These are phyloP conservation scores for Hippopotamus amphibius DNA, from an alignment of 2,113 vertebrate genomes.

Conservation along the genomic window DNA sequence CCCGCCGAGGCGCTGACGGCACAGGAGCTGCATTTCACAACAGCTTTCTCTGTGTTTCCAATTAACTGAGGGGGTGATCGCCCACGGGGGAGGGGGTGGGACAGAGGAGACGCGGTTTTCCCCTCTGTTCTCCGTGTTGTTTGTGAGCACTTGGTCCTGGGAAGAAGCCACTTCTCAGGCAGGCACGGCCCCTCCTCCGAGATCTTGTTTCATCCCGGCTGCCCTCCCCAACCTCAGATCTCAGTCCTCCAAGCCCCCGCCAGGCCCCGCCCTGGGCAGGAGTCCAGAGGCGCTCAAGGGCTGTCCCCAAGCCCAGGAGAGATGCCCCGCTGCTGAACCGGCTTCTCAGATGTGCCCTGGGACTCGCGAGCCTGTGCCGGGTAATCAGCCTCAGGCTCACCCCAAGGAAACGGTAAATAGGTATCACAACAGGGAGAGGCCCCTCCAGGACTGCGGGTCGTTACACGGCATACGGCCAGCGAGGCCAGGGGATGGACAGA, in stretches of 20 bases:
- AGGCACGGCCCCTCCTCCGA: background rate
- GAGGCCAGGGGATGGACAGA: conserved; percentile 34
- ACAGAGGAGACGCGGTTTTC: background rate
- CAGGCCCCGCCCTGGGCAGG: conserved; percentile 20
- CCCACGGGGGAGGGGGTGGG: background rate
- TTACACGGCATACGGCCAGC: conserved; percentile 79
- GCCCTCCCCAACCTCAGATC: fast-evolving
- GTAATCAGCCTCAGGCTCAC: conserved; percentile 24
- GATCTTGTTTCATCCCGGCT: conserved; percentile 29
- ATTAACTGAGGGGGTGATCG: conserved; percentile 50
- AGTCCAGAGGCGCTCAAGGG: background rate
- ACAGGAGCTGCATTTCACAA: conserved; percentile 68
- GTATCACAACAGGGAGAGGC: background rate
- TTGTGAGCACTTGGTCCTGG: conserved; percentile 65
- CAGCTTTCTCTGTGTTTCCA: conserved; percentile 64
- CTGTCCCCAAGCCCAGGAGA: background rate
- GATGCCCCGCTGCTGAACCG: background rate
- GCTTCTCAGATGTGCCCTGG: conserved; percentile 44
- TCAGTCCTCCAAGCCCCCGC: background rate
- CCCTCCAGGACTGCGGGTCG: conserved; percentile 44
- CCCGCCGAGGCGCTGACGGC: background rate
- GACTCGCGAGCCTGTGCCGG: conserved; percentile 26
- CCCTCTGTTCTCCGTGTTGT: conserved; percentile 22
- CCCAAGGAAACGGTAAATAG: conserved; percentile 47
- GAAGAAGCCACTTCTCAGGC: background rate